Conservation (phyloP, 2,113 vertebrate genomes). For the Columba livia region DNA sequence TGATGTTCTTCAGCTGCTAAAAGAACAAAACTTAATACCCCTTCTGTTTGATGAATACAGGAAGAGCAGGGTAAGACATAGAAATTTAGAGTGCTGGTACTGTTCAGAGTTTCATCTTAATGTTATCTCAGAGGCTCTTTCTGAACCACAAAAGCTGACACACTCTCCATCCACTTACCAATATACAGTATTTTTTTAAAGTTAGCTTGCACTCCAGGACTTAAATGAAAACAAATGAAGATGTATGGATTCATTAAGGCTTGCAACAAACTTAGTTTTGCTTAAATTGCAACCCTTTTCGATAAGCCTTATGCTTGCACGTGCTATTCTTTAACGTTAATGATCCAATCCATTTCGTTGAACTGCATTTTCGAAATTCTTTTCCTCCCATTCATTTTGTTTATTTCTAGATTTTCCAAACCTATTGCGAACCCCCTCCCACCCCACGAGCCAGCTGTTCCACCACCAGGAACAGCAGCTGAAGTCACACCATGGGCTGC, state of each 20-base stretch:
- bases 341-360: neutral
- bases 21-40: neutral
- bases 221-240: neutral
- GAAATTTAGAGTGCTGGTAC: neutral
- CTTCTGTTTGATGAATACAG: neutral
- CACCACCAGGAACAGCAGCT: neutral
- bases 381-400: neutral
- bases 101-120: neutral
- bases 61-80: neutral
- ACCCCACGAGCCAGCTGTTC: neutral
- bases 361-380: neutral
- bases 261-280: neutral
- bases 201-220: neutral
- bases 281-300: neutral
- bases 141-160: neutral
- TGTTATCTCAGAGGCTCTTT: neutral
- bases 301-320: neutral
- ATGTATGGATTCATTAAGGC: fast-evolving
- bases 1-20: neutral
- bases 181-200: neutral
- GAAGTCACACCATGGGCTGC: neutral
- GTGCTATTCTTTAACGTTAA: neutral
- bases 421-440: neutral
- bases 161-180: neutral
- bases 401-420: neutral